Percentiles rank a stretch among this genome's conserved stretches.
Conservation (phyloP, 1,140 invertebrate species). For the Drosophila orena region DNA sequence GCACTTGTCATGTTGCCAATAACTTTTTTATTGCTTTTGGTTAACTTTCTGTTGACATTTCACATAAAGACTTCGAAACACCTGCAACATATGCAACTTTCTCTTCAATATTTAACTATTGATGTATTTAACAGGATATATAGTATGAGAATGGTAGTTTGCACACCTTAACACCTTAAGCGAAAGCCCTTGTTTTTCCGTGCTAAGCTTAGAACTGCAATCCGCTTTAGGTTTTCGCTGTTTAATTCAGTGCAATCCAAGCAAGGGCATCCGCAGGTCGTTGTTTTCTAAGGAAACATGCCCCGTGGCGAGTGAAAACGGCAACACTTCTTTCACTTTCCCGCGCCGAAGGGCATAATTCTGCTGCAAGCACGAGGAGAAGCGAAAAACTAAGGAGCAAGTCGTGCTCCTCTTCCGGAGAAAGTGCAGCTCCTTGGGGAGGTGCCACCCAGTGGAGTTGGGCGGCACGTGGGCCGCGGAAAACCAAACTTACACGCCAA, state of each 20-base stretch:
- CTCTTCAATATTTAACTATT: no score
- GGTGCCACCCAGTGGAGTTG: neutral
- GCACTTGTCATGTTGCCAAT: neutral
- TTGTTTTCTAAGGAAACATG: neutral
- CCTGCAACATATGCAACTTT: neutral
- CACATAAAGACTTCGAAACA: neutral
- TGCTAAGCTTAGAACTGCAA: neutral
- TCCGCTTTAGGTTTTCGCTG: neutral
- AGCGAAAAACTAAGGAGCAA: constrained; percentile 29
- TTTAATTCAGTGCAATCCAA: neutral
- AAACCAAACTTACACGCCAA: constrained; percentile 60
- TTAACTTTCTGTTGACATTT: constrained; percentile 1
- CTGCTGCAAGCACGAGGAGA: constrained; percentile 22
- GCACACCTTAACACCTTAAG: neutral
- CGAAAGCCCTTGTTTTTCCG: neutral
- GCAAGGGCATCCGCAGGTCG: constrained; percentile 32
- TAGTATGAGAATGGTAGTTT: neutral
- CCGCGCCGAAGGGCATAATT: constrained; percentile 55
- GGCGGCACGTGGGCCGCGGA: constrained; percentile 36
- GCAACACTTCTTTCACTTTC: constrained; percentile 37
- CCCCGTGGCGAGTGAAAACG: neutral
- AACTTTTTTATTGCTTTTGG: constrained; percentile 3
- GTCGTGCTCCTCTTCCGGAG: constrained; percentile 5
- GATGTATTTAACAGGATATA: no score
- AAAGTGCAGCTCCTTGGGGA: constrained; percentile 19